Percentiles rank a stretch among this genome's conserved stretches.
Conservation (phyloP, 92 coral and sea anemone genomes). For the Epizoanthus ramosus region DNA sequence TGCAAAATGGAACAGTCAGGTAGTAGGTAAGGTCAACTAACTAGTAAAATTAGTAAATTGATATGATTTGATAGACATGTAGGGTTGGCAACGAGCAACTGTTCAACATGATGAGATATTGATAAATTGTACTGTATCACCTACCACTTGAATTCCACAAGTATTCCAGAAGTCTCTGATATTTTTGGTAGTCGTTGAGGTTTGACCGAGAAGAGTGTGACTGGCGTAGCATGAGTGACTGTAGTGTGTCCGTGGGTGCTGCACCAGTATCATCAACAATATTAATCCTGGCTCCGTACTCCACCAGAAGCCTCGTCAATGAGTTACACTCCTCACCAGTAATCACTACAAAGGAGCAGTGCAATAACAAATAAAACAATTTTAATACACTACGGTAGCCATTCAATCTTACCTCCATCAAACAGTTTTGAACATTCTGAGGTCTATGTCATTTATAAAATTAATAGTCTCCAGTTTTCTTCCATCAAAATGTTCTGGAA, state of each 20-base stretch:
- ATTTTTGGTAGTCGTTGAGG: slow-evolving; percentile 51
- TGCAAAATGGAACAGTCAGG: too few species aligned
- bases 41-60: too few species aligned
- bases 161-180: slow-evolving; percentile 64
- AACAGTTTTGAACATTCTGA: too few species aligned
- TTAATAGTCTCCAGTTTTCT: too few species aligned
- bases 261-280: slow-evolving; percentile 69
- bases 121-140: neutral
- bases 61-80: too few species aligned
- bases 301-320: slow-evolving; percentile 71
- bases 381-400: neutral
- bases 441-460: too few species aligned
- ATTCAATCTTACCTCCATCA: neutral
- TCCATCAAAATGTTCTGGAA: too few species aligned
- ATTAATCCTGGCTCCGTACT: slow-evolving; percentile 85
- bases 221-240: slow-evolving; percentile 70
- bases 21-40: too few species aligned
- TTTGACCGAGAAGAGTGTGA: slow-evolving; percentile 62
- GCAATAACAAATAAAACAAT: neutral
- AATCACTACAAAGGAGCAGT: slow-evolving; percentile 54
- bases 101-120: too few species aligned
- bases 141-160: slow-evolving; percentile 55
- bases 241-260: slow-evolving; percentile 71
- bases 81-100: too few species aligned
- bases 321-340: slow-evolving; percentile 77